phyloP scores from a whole-genome alignment of 2,113 vertebrate species.

The Cricetomys ansorgei region DNA sequence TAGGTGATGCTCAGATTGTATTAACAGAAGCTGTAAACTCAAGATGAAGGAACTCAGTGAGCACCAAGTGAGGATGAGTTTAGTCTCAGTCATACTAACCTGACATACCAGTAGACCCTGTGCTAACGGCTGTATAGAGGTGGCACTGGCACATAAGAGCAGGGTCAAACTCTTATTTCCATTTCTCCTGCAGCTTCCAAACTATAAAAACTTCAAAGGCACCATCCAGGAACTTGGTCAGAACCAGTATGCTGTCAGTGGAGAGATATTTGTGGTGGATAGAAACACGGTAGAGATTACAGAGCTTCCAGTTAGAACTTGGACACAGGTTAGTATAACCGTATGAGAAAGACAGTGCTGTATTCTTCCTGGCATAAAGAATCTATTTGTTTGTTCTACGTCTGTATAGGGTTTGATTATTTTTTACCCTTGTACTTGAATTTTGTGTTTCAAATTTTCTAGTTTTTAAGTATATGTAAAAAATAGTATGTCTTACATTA shows the following conservation, averaged over 20 bases:
- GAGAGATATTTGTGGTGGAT: slow-evolving; percentile 96
- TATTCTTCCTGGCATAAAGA: slow-evolving; percentile 29
- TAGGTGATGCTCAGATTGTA: not conserved
- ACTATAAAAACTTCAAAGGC: slow-evolving; percentile 98
- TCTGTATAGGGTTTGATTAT: slow-evolving; percentile 13
- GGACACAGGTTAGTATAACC: slow-evolving; percentile 93
- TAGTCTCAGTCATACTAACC: not conserved
- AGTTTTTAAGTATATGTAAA: slow-evolving; percentile 12
- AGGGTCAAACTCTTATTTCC: slow-evolving; percentile 2
- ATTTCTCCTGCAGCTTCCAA: slow-evolving; percentile 92
- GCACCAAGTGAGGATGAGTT: not conserved
- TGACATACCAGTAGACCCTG: not conserved
- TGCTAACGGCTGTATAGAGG: not conserved
- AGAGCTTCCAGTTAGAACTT: slow-evolving; percentile 97
- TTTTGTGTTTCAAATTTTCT: slow-evolving; percentile 56
- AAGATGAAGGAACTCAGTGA: not conserved
- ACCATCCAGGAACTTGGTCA: slow-evolving; percentile 96
- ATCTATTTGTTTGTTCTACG: not conserved
- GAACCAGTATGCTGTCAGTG: slow-evolving; percentile 98
- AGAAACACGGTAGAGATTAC: slow-evolving; percentile 98
- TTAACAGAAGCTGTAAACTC: not conserved
- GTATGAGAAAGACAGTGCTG: not conserved
- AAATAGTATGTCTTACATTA: slow-evolving; percentile 6
- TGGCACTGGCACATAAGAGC: not conserved
- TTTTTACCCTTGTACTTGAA: not conserved